Evolutionary conservation across 2,797 vertebrate species (phyloP).

Genomic region (Orientallactaga sibirica): DNA sequence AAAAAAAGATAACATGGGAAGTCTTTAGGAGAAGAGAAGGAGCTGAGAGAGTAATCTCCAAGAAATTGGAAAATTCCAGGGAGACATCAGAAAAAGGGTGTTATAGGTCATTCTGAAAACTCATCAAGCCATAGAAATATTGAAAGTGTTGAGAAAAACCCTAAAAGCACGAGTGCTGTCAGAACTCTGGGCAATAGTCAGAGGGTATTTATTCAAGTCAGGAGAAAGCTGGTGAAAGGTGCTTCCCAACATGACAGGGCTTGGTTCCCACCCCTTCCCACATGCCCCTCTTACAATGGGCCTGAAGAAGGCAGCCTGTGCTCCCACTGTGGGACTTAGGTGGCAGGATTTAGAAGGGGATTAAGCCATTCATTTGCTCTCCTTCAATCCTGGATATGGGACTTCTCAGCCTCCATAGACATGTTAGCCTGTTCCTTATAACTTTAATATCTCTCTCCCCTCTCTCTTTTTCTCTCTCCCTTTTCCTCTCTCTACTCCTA

Average conservation of each 20-base stretch:
- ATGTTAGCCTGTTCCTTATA: too few relatives aligned
- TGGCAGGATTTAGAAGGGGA: too few relatives aligned
- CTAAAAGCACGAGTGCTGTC: neutral
- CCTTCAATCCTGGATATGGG: too few relatives aligned
- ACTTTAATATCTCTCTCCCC: too few relatives aligned
- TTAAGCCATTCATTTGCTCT: too few relatives aligned
- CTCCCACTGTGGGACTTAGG: neutral
- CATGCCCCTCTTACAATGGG: rapidly evolving
- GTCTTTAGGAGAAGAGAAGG: neutral
- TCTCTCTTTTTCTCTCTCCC: too few relatives aligned
- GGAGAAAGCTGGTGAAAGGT: neutral
- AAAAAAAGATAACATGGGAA: neutral
- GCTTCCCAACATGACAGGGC: too few relatives aligned
- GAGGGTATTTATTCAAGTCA: neutral
- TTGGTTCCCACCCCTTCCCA: too few relatives aligned
- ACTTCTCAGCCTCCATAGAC: too few relatives aligned
- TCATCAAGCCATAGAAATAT: neutral
- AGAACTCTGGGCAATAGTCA: neutral
- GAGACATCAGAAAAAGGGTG: neutral
- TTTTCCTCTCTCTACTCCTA: too few relatives aligned
- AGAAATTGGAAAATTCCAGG: neutral
- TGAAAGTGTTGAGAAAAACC: neutral
- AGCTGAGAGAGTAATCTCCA: neutral
- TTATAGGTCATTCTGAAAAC: neutral
- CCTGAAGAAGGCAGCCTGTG: neutral